Evolutionary conservation across 2,113 vertebrate genomes (phyloP).

Genomic region (Sceloporus undulatus): DNA sequence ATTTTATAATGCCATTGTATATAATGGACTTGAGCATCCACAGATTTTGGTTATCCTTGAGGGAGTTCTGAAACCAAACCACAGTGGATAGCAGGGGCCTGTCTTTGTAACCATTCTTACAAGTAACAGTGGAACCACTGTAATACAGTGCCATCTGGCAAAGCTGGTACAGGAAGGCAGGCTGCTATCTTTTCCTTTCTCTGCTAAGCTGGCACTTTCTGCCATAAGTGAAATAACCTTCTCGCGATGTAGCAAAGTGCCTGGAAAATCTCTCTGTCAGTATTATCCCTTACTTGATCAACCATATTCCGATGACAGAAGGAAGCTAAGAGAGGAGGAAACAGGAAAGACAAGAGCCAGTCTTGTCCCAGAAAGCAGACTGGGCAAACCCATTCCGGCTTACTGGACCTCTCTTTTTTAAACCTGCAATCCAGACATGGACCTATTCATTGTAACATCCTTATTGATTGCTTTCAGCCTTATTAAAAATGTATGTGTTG

Average conservation of each 20-base stretch:
- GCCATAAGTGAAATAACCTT: not conserved
- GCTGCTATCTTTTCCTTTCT: no score
- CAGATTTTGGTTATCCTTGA: no score
- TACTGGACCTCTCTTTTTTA: not conserved
- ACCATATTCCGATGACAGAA: not conserved
- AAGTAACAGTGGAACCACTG: no score
- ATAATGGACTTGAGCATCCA: no score
- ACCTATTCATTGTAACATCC: not conserved
- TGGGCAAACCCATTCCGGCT: not conserved
- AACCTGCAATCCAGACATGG: not conserved
- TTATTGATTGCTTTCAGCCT: conserved; percentile 30
- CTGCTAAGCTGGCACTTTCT: not conserved
- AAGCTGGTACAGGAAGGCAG: no score
- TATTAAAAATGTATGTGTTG: conserved; percentile 49
- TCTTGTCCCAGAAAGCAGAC: not conserved
- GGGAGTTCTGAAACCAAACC: no score
- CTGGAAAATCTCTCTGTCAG: not conserved
- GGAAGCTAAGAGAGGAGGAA: not conserved
- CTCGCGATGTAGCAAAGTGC: not conserved
- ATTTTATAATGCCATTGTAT: no score
- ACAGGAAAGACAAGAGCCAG: not conserved
- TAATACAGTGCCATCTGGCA: no score
- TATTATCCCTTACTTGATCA: not conserved
- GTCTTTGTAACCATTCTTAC: no score
- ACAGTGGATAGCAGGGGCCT: no score